Evolutionary conservation across 1,140 invertebrate species (phyloP).

Genomic region (Pseudomyrmex dendroicus): DNA sequence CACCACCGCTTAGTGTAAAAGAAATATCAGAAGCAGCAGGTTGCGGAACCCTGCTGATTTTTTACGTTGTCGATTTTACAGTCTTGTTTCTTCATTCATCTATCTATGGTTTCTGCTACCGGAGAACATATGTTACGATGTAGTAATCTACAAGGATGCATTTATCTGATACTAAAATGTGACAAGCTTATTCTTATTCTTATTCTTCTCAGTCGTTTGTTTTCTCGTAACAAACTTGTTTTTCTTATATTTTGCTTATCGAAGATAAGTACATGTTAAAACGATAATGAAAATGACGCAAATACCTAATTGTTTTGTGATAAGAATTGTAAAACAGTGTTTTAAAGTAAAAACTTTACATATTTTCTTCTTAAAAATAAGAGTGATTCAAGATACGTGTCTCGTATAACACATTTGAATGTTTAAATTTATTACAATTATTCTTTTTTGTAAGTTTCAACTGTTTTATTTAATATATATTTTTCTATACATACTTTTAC

Average conservation of each 20-base stretch:
- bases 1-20: slow-evolving; percentile 77
- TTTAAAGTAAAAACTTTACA: no score
- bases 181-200: background rate
- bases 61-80: slow-evolving; percentile 67
- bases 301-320: no score
- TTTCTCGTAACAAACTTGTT: slow-evolving; percentile 48
- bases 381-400: slow-evolving; percentile 5
- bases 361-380: background rate
- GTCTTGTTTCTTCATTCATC: slow-evolving; percentile 19
- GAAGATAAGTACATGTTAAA: background rate
- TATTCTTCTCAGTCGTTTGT: slow-evolving; percentile 59
- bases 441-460: background rate
- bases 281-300: background rate
- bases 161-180: background rate
- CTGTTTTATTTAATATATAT: background rate
- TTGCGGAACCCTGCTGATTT: slow-evolving; percentile 74
- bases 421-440: background rate
- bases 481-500: background rate
- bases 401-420: background rate
- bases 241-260: background rate
- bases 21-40: slow-evolving; percentile 71
- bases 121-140: no score
- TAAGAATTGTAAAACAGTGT: no score
- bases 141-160: slow-evolving; percentile 47
- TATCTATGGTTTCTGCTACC: background rate